These are phyloP conservation scores for Strigamia maritima DNA, from an alignment of 2,888 invertebrate genomes.

Conservation along the genomic window DNA sequence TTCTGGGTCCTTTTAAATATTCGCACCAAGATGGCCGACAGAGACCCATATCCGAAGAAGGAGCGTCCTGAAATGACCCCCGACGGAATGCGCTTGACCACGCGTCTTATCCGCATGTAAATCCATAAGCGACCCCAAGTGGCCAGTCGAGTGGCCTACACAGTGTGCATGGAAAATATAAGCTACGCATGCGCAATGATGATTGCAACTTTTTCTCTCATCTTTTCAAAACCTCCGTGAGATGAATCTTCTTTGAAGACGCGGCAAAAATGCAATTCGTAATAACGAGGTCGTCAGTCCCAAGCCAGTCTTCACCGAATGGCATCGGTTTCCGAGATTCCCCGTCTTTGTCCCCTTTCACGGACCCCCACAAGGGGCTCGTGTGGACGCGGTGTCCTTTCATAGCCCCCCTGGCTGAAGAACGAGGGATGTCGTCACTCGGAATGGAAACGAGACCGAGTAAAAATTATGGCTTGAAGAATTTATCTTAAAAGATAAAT, in stretches of 20 bases:
- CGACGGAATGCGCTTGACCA: conserved; percentile 19
- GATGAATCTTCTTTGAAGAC: not conserved
- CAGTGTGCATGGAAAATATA: conserved; percentile 18
- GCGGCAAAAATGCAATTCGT: not conserved
- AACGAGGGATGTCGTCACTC: conserved; percentile 1
- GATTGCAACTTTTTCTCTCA: conserved; percentile 8
- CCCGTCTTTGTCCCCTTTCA: conserved; percentile 2
- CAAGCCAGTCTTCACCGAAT: not conserved
- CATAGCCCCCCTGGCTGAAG: conserved; percentile 7
- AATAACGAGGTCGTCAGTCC: conserved; percentile 1
- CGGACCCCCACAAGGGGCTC: conserved; percentile 25
- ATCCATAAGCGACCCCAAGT: conserved; percentile 24
- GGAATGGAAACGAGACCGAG: not conserved
- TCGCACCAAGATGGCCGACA: not conserved
- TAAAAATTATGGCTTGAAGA: not conserved
- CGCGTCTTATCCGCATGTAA: conserved; percentile 26
- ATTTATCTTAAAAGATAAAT: conserved; percentile 29
- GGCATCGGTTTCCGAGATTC: conserved; percentile 15
- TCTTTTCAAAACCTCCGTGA: conserved; percentile 2
- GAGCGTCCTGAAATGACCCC: not conserved
- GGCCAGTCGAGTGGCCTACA: conserved; percentile 22
- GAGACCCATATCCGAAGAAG: not conserved
- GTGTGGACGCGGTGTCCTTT: conserved; percentile 15
- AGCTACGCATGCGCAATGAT: conserved; percentile 19
- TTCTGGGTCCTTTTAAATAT: not conserved